phyloP scores from a whole-genome alignment of 2,797 vertebrate genomes.

The Anisognathus igniventris region DNA sequence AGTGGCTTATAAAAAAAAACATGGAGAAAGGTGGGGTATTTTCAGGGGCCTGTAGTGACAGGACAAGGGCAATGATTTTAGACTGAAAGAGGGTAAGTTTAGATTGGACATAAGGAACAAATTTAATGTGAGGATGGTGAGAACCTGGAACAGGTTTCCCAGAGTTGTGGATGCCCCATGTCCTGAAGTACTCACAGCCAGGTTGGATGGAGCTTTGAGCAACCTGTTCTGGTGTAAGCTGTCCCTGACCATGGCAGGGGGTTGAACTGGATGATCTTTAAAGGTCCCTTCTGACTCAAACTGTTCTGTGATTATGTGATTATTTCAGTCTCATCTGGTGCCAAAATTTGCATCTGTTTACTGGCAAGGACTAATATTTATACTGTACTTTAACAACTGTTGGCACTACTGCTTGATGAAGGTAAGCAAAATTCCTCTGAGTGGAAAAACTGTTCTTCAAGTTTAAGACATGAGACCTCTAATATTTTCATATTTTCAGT shows the following conservation, averaged over 20 bases:
- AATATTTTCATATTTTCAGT: constrained; percentile 8
- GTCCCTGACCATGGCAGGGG: background rate
- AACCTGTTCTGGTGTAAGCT: background rate
- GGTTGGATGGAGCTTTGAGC: background rate
- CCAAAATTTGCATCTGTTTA: constrained; percentile 1
- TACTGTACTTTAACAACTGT: background rate
- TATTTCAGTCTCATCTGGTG: background rate
- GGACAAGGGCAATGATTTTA: background rate
- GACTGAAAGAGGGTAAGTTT: background rate
- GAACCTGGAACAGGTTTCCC: background rate
- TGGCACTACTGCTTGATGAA: background rate
- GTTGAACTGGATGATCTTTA: background rate
- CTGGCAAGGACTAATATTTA: background rate
- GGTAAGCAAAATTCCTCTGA: constrained; percentile 17
- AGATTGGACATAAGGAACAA: background rate
- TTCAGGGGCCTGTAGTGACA: background rate
- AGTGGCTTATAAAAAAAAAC: background rate
- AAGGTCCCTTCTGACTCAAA: background rate
- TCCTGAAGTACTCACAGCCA: background rate
- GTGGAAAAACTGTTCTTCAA: background rate
- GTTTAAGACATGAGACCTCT: background rate
- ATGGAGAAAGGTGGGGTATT: background rate
- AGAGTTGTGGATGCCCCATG: background rate
- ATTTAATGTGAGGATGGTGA: background rate
- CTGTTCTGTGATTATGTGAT: background rate